Conservation (phyloP, 2,113 vertebrate genomes). For the Parus major region DNA sequence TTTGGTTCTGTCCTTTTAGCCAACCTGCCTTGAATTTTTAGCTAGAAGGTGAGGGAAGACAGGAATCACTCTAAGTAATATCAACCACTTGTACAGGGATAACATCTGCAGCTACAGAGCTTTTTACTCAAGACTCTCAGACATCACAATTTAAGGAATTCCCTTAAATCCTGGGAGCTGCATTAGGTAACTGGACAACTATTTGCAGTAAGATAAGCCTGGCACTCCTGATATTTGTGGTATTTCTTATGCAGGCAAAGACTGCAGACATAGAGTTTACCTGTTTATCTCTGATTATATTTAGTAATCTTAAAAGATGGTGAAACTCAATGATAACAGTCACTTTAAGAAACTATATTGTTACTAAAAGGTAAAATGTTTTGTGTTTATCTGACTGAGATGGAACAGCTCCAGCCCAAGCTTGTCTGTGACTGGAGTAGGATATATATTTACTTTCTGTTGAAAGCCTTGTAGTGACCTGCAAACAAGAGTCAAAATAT, state of each 20-base stretch:
- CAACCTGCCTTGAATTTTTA: background rate
- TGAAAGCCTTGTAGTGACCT: background rate
- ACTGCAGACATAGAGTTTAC: background rate
- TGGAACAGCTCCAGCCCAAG: background rate
- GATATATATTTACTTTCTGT: background rate
- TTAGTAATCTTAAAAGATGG: background rate
- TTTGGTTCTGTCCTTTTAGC: background rate
- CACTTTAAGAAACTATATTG: background rate
- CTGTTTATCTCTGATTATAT: background rate
- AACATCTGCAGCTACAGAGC: background rate
- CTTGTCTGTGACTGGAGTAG: background rate
- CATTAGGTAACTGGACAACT: background rate
- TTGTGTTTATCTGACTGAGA: background rate
- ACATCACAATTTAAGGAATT: background rate
- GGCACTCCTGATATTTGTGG: background rate
- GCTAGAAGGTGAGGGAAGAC: background rate
- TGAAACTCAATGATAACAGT: background rate
- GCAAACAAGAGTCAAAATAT: background rate
- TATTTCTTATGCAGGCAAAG: background rate
- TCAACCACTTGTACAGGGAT: background rate
- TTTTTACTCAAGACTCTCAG: background rate
- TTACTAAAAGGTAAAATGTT: background rate
- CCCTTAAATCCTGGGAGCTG: background rate
- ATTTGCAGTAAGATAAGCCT: conserved; percentile 6
- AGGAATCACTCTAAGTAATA: background rate